These are phyloP conservation scores for Myathropa florea DNA, from an alignment of 2,888 invertebrate species.

Conservation along the genomic window DNA sequence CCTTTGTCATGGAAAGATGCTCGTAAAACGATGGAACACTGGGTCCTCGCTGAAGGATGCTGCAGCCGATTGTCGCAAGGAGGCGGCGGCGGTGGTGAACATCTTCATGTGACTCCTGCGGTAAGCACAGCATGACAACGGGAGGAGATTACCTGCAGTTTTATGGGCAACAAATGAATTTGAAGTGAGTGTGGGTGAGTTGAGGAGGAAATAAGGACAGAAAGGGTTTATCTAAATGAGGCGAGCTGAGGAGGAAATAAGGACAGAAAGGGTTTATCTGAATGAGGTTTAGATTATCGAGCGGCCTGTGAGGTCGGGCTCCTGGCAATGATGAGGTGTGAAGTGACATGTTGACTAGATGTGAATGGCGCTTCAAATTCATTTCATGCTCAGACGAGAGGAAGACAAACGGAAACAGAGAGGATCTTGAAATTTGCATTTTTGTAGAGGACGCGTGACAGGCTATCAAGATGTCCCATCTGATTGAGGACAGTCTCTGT, in stretches of 20 bases:
- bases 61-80: not conserved
- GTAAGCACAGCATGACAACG: no score
- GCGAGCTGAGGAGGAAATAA: no score
- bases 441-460: no score
- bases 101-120: conserved; percentile 11
- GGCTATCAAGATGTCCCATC: no score
- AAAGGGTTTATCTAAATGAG: not conserved
- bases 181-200: not conserved
- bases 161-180: not conserved
- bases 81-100: not conserved
- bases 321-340: not conserved
- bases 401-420: no score
- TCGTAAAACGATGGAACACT: conserved; percentile 6
- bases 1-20: conserved; percentile 7
- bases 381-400: not conserved
- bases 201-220: not conserved
- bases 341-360: not conserved
- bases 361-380: not conserved
- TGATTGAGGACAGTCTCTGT: no score
- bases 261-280: not conserved
- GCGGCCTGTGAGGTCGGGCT: not conserved
- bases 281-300: not conserved
- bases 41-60: not conserved
- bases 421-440: no score
- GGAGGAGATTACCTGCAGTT: not conserved